Base-by-base conservation (phyloP, 1,140 invertebrate genomes). In the Calephelis virginiensis region DNA sequence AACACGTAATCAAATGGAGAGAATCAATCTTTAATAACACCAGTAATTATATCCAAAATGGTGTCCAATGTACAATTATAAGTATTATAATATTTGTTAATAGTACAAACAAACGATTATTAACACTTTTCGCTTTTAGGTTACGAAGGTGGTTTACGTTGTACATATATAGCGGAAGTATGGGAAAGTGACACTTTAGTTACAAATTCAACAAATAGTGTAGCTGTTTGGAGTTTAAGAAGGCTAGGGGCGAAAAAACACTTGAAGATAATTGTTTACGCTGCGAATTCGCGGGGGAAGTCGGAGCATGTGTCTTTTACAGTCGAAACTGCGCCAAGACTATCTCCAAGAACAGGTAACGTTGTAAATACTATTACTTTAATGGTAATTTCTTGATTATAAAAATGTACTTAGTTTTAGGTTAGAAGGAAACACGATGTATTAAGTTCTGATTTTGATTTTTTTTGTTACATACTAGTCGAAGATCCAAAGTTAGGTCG, bases 131-230 rank as follows among this genome's bases (percentile, higher is more conserved):
- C 12, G 5, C 6, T 74, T 68, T n/a, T 61, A 91, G 97, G 97
- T 8, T 98, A 97, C 86, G 97, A 98, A 86, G 97, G 97, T 6
- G 97, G 97, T 0, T 90, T 98, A n/a, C 93, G 94, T 14, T 97
- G 97, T 86, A 93, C 93, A 11, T 98, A 97, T 86, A 89, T 96
- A 56, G 89, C 97, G 48, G 96, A 97, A 86, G 93, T 96, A 48
- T 93, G 91, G 81, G 83, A 77, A 8, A 81, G 83, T n/a, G 91
- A 92, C 8, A 83, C 82, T 13, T 71, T 93, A 13, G 83, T 92
- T 7, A 87, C 85, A 1, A 94, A 93, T 75, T 79, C 92, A 2
- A 91, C 86, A n/a, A 89, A 91, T 61, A 83, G 75, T 37, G 75
- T 83, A 10, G 88, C 93, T 5, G 70, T 86, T 5, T 93, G 93